These are phyloP conservation scores for Candoia aspera DNA, from an alignment of 2,113 vertebrate genomes.

Conservation along the genomic window DNA sequence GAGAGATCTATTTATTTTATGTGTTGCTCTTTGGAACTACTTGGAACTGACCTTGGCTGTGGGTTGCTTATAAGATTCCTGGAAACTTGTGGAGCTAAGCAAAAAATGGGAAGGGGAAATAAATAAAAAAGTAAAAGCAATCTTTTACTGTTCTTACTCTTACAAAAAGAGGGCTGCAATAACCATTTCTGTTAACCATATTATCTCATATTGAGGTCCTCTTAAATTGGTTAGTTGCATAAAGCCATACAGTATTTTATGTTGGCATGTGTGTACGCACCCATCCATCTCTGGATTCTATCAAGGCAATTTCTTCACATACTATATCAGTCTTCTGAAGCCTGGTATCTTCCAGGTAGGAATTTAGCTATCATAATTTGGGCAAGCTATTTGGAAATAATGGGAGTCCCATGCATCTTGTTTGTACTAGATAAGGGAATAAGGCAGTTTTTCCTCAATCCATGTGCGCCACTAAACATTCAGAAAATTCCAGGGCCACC, in stretches of 20 bases:
- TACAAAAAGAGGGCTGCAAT: conserved; percentile 58
- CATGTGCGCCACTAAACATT: background rate
- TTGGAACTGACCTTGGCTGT: conserved; percentile 58
- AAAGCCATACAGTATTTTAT: conserved; percentile 17
- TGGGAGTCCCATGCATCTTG: no score
- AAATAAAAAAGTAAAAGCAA: conserved; percentile 44
- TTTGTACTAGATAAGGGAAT: no score
- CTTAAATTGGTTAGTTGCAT: conserved; percentile 19
- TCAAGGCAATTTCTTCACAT: background rate
- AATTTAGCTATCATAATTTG: background rate
- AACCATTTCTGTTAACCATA: conserved; percentile 31
- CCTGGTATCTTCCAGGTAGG: background rate
- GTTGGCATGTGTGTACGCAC: conserved; percentile 10
- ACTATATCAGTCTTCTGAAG: background rate
- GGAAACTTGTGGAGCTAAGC: conserved; percentile 65
- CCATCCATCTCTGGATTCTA: background rate
- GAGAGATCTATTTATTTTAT: conserved; percentile 69
- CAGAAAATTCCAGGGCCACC: background rate
- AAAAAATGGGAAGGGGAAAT: conserved; percentile 20
- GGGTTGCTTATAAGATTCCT: conserved; percentile 40
- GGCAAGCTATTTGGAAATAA: background rate
- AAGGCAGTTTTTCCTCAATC: background rate
- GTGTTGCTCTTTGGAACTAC: conserved; percentile 51
- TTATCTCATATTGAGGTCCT: conserved; percentile 48
- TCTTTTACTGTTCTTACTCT: conserved; percentile 56